Evolutionary conservation across 2,888 invertebrate genomes (phyloP).

Genomic region (Papilio gigon): DNA sequence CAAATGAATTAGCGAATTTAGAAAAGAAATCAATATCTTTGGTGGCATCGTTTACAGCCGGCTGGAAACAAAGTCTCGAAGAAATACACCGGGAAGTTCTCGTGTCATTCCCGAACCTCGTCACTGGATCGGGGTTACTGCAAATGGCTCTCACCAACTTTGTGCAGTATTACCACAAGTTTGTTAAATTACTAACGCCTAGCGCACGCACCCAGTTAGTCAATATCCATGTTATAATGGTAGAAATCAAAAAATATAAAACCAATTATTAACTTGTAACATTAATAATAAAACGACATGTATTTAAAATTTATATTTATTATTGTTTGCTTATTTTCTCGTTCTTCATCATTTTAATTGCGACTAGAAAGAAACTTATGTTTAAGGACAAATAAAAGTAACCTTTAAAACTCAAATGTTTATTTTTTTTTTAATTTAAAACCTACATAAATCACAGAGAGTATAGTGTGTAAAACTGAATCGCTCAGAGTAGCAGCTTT

Average conservation of each 20-base stretch:
- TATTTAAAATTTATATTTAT: neutral
- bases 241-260: slow-evolving; percentile 99
- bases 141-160: slow-evolving; percentile 97
- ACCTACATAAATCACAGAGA: slow-evolving; percentile 51
- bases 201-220: slow-evolving; percentile 94
- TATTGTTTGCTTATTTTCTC: slow-evolving; percentile 1
- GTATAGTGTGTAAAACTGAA: slow-evolving; percentile 30
- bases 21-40: slow-evolving; percentile 92
- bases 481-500: neutral
- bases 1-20: slow-evolving; percentile 86
- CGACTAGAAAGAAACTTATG: slow-evolving; percentile 9
- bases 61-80: slow-evolving; percentile 98
- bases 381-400: slow-evolving; percentile 25
- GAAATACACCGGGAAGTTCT: slow-evolving; percentile 97
- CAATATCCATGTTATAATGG: slow-evolving; percentile 99
- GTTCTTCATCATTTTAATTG: neutral
- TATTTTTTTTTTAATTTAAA: slow-evolving; percentile 42
- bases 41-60: slow-evolving; percentile 93
- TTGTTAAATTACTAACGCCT: slow-evolving; percentile 95
- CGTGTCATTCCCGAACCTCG: slow-evolving; percentile 96
- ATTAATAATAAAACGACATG: neutral
- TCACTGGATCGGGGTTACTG: slow-evolving; percentile 96
- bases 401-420: slow-evolving; percentile 25
- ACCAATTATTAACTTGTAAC: slow-evolving; percentile 88
- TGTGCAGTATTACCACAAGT: slow-evolving; percentile 98